These are phyloP conservation scores for Psittacula cyanocephala DNA, from an alignment of 2,113 vertebrate genomes.

Conservation along the genomic window DNA sequence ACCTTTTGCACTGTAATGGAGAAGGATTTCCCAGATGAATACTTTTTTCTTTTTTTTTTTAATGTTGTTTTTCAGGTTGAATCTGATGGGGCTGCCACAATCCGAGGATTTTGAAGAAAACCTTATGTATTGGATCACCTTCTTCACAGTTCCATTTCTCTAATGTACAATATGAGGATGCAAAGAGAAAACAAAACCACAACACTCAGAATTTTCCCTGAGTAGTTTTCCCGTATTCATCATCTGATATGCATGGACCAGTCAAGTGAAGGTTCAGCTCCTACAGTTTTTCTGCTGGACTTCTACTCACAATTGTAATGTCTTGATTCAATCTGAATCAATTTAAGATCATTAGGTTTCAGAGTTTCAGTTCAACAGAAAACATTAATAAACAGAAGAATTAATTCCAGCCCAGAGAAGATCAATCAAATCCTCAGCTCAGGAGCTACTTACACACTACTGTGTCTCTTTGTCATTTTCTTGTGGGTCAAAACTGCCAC, in stretches of 20 bases:
- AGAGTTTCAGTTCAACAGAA: constrained; percentile 30
- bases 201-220: background rate
- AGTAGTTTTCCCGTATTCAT: background rate
- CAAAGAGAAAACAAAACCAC: background rate
- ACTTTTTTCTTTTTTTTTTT: background rate
- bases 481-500: background rate
- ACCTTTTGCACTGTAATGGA: background rate
- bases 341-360: constrained; percentile 15
- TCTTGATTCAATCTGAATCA: constrained; percentile 14
- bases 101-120: background rate
- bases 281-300: background rate
- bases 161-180: background rate
- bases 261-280: background rate
- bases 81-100: background rate
- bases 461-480: background rate
- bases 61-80: background rate
- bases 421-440: constrained; percentile 47
- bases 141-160: background rate
- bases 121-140: background rate
- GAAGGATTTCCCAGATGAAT: background rate
- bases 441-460: background rate
- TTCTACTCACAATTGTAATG: constrained; percentile 6
- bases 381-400: constrained; percentile 47
- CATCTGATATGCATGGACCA: background rate
- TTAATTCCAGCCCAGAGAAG: constrained; percentile 26